phyloP scores from a whole-genome alignment of 2,888 invertebrate species.

The Odontocerum albicorne region DNA sequence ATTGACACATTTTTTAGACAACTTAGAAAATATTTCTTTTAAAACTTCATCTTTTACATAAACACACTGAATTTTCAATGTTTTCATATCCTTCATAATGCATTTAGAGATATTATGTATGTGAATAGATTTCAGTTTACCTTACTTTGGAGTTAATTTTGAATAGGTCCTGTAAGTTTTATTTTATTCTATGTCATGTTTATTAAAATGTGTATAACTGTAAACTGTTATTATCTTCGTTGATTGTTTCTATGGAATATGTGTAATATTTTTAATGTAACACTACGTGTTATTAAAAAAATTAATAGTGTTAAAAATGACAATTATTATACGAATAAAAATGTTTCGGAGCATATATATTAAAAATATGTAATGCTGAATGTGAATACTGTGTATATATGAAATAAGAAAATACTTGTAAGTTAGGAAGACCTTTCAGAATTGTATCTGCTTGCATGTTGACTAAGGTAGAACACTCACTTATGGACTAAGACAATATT shows the following conservation, averaged over 20 bases:
- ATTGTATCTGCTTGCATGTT: slow-evolving; percentile 29
- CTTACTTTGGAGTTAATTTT: no score
- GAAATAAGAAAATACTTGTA: slow-evolving; percentile 16
- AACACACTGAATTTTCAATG: no score
- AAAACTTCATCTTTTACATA: no score
- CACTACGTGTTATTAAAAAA: not conserved
- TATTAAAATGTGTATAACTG: no score
- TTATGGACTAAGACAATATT: slow-evolving; percentile 36
- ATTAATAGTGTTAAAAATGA: slow-evolving; percentile 3
- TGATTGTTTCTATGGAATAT: not conserved
- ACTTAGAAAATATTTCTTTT: no score
- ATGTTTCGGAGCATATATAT: slow-evolving; percentile 5
- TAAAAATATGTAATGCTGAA: slow-evolving; percentile 15
- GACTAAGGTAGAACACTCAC: slow-evolving; percentile 33
- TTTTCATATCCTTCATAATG: no score
- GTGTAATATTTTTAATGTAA: not conserved
- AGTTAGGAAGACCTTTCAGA: slow-evolving; percentile 18
- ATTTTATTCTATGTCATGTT: no score
- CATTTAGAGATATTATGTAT: no score
- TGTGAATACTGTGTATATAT: slow-evolving; percentile 28
- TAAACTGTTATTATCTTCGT: not conserved
- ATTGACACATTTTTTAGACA: no score
- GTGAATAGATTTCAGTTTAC: no score
- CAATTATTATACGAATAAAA: slow-evolving; percentile 22
- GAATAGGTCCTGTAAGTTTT: no score